Base-by-base conservation (phyloP, 2,113 vertebrate genomes). In the Zapornia atra region DNA sequence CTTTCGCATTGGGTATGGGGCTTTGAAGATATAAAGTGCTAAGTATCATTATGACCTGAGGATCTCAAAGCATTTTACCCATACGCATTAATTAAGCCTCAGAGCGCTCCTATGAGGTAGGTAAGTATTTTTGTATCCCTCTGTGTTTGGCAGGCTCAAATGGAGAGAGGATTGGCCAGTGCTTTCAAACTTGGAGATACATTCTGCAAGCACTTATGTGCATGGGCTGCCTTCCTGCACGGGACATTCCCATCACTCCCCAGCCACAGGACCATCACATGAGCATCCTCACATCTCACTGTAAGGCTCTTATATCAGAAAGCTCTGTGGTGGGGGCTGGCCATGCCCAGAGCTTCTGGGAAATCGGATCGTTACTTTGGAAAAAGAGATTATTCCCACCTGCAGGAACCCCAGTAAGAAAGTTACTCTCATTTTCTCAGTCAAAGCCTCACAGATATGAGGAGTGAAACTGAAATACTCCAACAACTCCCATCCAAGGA, bases 1-100 rank as follows among this genome's bases (percentile, higher is more conserved):
- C 96, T 93, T 95, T 97, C 15, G 1, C 91, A 92, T 92, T 94
- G 91, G 96, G 96, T 96, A 94, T 97, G 96, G 96, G 77, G 63
- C 97, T 97, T 97, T 97, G 96, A 97, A 97, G 95, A 97, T 97
- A 96, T 94, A 92, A 96, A 94, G 96, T 92, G 92, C 92, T 96
- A 96, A 96, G 96, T 96, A 93, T 95, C 96, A 93, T 96, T 88
- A 86, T 95, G 95, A 96, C 95, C 96, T 66, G 77, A 97, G 94
- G 95, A 97, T 95, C 96, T 96, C 94, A 96, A 93, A 91, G 91
- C 91, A 59, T 95, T 96, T 94, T 96, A 94, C 82, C 73, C 75
- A 51, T 71, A 51, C 0, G 40, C 72, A 91, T 97, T 97, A 97
- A 97, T 96, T 97, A 97, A 92, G 91, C 80, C 89, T 95, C 73